A percentile compares a stretch with the other conserved stretches of the same genome.
phyloP scores from a whole-genome alignment of 1,140 invertebrate genomes.

The Drosophila pectinifera region DNA sequence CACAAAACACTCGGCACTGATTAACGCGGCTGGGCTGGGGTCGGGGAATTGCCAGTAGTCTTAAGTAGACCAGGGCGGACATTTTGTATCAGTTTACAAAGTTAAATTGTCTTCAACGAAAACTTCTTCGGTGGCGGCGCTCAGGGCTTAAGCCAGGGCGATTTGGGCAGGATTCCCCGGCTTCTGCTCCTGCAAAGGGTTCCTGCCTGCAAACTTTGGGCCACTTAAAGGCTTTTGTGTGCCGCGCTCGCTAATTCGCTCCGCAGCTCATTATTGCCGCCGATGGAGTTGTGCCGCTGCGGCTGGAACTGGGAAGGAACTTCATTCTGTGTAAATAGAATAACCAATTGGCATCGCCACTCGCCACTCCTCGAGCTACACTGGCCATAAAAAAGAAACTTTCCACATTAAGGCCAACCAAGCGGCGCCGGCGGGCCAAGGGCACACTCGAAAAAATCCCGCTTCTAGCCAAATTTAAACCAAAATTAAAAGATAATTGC shows the following conservation, averaged over 20 bases:
- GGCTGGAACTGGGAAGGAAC: constrained; percentile 61
- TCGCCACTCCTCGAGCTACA: constrained; percentile 19
- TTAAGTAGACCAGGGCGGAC: constrained; percentile 76
- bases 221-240: constrained; percentile 63
- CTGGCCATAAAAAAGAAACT: constrained; percentile 63
- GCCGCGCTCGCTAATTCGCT: constrained; percentile 49
- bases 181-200: constrained; percentile 47
- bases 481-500: not conserved
- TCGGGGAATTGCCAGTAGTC: constrained; percentile 43
- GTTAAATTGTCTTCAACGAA: constrained; percentile 83
- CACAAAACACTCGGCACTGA: constrained; percentile 58
- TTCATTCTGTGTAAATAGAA: constrained; percentile 79
- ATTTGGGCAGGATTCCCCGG: constrained; percentile 7
- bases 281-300: constrained; percentile 34
- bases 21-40: constrained; percentile 48
- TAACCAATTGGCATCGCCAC: constrained; percentile 60
- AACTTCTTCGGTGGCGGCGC: constrained; percentile 62
- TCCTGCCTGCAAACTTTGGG: constrained; percentile 52
- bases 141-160: constrained; percentile 33
- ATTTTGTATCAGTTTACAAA: constrained; percentile 83
- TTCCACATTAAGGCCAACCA: constrained; percentile 67
- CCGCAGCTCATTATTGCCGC: constrained; percentile 72
- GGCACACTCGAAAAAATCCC: constrained; percentile 5
- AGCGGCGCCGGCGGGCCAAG: constrained; percentile 47
- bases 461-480: too few relatives aligned